Evolutionary conservation across 2,888 invertebrate genomes (phyloP).

Genomic region (Polietes domitor): DNA sequence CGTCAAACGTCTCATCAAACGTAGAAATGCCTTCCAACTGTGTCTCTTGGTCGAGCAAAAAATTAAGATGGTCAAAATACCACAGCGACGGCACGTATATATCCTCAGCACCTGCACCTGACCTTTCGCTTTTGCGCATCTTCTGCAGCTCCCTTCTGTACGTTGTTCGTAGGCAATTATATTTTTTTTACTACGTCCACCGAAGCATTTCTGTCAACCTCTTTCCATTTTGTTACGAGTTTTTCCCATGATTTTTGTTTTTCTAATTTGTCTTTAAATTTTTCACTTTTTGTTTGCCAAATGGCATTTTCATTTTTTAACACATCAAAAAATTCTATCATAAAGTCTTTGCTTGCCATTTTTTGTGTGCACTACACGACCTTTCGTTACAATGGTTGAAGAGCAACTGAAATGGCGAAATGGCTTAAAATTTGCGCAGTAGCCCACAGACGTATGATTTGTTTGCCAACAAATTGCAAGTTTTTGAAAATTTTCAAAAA

Average conservation of each 20-base stretch:
- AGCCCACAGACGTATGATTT: conserved; percentile 1
- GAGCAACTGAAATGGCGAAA: background rate
- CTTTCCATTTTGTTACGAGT: conserved; percentile 30
- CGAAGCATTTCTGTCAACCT: conserved; percentile 20
- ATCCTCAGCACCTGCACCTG: background rate
- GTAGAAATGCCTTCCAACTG: conserved; percentile 9
- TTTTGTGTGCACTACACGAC: background rate
- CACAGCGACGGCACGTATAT: conserved; percentile 50
- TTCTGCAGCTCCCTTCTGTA: background rate
- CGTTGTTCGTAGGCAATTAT: background rate
- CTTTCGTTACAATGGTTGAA: background rate
- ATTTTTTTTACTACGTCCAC: conserved; percentile 27
- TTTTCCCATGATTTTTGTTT: conserved; percentile 32
- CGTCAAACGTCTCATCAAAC: conserved; percentile 19
- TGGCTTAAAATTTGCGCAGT: background rate
- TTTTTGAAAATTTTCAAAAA: background rate
- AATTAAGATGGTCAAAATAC: conserved; percentile 46
- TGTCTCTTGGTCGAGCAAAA: conserved; percentile 40
- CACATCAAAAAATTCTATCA: conserved; percentile 34
- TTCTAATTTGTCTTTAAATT: conserved; percentile 19
- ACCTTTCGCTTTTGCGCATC: conserved; percentile 9
- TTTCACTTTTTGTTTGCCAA: conserved; percentile 34
- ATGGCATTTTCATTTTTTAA: conserved; percentile 17
- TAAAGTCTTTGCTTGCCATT: conserved; percentile 24
- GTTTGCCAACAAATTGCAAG: background rate